Conservation (phyloP, 2,113 vertebrate genomes). For the Hyperopisus bebe region DNA sequence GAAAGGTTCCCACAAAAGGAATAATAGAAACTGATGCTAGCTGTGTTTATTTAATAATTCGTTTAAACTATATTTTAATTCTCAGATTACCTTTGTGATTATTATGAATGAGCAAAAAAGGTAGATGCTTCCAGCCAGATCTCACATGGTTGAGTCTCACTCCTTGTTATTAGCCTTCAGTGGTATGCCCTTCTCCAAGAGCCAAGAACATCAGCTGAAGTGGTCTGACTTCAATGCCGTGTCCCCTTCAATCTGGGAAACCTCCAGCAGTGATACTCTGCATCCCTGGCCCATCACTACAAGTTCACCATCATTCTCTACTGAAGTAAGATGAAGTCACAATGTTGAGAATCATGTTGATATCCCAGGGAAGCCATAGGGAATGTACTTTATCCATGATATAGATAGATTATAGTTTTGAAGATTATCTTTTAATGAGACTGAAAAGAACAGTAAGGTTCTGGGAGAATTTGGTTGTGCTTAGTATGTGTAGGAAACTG, state of each 20-base stretch:
- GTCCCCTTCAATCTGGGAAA: slow-evolving; percentile 85
- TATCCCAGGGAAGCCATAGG: not conserved
- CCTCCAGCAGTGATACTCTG: slow-evolving; percentile 63
- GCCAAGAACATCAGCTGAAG: slow-evolving; percentile 72
- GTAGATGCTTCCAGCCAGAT: not conserved
- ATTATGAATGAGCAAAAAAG: not conserved
- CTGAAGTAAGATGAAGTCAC: slow-evolving; percentile 65
- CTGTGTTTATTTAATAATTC: not conserved
- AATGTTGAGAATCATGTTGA: not conserved
- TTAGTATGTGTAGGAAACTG: not conserved
- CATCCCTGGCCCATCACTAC: slow-evolving; percentile 84
- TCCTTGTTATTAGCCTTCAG: slow-evolving; percentile 72
- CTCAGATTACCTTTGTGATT: not conserved
- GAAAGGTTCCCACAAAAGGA: not conserved
- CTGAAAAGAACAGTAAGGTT: not conserved
- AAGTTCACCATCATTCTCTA: slow-evolving; percentile 71
- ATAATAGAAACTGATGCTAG: not conserved
- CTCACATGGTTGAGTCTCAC: not conserved
- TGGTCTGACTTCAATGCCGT: slow-evolving; percentile 73
- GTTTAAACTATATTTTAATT: not conserved
- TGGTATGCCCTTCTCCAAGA: slow-evolving; percentile 70
- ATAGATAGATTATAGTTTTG: not conserved
- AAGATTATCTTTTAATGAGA: not conserved
- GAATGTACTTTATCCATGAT: not conserved
- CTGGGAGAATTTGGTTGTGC: not conserved